Evolutionary conservation across 2,797 vertebrate genomes (phyloP).

Genomic region (Pipistrellus kuhlii): DNA sequence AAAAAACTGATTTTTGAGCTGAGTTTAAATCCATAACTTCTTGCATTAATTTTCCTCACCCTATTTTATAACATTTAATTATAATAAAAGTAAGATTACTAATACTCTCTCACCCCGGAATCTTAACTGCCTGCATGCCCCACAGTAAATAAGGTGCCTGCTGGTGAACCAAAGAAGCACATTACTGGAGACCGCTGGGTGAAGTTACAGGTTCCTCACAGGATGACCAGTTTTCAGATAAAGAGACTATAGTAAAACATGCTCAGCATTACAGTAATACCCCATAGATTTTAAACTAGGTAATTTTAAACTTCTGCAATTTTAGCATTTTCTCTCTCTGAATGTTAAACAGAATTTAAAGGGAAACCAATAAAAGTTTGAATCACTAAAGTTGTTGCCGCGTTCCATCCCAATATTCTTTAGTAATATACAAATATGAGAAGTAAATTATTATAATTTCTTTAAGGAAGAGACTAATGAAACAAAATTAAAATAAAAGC

Average conservation of each 20-base stretch:
- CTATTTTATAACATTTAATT: slow-evolving; percentile 38
- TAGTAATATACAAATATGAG: not conserved
- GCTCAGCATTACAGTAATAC: not conserved
- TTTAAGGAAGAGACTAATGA: not conserved
- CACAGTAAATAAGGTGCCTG: not conserved
- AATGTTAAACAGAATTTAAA: not conserved
- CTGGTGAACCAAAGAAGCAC: not conserved
- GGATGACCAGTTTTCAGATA: slow-evolving; percentile 50
- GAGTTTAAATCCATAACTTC: slow-evolving; percentile 19
- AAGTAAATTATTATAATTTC: not conserved
- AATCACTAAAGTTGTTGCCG: not conserved
- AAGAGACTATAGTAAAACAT: not conserved
- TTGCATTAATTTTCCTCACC: slow-evolving; percentile 11
- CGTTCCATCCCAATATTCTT: not conserved
- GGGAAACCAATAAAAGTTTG: slow-evolving; percentile 16
- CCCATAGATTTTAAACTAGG: not conserved
- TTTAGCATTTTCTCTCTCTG: not conserved
- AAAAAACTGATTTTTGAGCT: slow-evolving; percentile 36
- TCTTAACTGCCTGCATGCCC: slow-evolving; percentile 22
- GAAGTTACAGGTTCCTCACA: not conserved
- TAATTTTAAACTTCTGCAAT: slow-evolving; percentile 37
- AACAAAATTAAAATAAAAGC: not conserved
- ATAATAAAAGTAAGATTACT: not conserved
- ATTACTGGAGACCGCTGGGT: not conserved
- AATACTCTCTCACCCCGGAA: not conserved